Evolutionary conservation across 2,113 vertebrate genomes (phyloP), one percentile per base, ranked within the genome.

Genomic region (Acanthisitta chloris): DNA sequence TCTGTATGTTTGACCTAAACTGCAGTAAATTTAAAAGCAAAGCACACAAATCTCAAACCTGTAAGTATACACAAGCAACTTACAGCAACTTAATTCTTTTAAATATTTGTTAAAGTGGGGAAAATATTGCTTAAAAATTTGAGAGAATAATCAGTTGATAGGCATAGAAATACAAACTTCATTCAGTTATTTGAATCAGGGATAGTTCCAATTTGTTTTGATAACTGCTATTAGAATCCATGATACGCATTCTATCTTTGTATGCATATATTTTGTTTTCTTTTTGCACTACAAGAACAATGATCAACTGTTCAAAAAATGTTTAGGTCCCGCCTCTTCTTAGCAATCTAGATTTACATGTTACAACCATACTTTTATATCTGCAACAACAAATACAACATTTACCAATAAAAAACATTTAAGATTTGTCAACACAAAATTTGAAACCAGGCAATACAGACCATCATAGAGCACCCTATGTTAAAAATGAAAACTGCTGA

Each of bases 271-370:
- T 90, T 83, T 82, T 82, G 17, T 57, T 87, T 74, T 78, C 24
- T 34, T 94, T 96, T 97, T 97, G 92, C 83, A 93, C 96, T 89
- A 57, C 85, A 57, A 92, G 73, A 97, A 97, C 92, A 93, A 78
- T 83, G 93, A 97, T 97, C 85, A 96, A 92, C 12, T 76, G 72
- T 94, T 79, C 83, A 86, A 81, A 96, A 81, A 73, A 72, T 84
- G 72, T 86, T 89, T 77, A 93, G 72, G 79, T 83, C 78, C 77
- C 82, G 91, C 80, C 49, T 92, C 58, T 95, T 91, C 52, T 95
- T 91, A 84, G 84, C 61, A 94, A 88, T 92, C 78, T 96, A 97
- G 64, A 96, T 89, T 81, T 97, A 80, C 82, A 82, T 85, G 91
- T 93, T 95, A 90, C 85, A 90, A 96, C 67, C 62, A 95, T 79